Evolutionary conservation across 2,888 invertebrate genomes (phyloP).

Genomic region (Parnassius smintheus): DNA sequence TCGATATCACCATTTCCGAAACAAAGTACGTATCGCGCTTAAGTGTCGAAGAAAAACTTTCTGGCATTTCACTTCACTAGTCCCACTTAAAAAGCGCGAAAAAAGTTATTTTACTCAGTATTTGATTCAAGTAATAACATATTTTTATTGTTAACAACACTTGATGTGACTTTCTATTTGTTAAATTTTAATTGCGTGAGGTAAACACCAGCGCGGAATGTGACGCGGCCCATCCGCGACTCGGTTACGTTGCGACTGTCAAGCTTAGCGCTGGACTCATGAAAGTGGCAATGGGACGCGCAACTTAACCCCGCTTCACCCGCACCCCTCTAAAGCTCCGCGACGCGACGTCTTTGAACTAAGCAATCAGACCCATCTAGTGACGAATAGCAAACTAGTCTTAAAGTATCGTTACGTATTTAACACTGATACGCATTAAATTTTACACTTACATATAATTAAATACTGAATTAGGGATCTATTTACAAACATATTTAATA

Average conservation of each 20-base stretch:
- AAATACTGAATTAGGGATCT: too few species aligned
- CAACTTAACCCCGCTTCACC: conserved; percentile 56
- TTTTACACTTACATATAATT: too few species aligned
- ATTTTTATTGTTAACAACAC: conserved; percentile 11
- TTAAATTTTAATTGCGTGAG: conserved; percentile 74
- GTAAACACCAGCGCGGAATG: conserved; percentile 53
- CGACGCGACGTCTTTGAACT: conserved; percentile 36
- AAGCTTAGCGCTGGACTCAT: conserved; percentile 63
- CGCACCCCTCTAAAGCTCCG: conserved; percentile 54
- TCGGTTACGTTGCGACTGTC: conserved; percentile 73
- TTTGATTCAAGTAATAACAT: conserved; percentile 39
- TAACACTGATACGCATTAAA: background rate
- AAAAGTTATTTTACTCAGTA: conserved; percentile 43
- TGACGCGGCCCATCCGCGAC: conserved; percentile 62
- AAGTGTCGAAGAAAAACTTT: conserved; percentile 70
- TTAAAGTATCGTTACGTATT: background rate
- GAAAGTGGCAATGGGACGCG: conserved; percentile 71
- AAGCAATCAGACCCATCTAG: conserved; percentile 57
- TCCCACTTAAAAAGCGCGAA: conserved; percentile 44
- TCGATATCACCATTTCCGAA: conserved; percentile 81
- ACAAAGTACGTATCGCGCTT: conserved; percentile 75
- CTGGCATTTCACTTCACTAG: conserved; percentile 75
- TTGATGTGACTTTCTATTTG: conserved; percentile 49
- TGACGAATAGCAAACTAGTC: conserved; percentile 38
- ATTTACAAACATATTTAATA: too few species aligned